These are phyloP conservation scores for Drosophila dunni DNA, from an alignment of 1,140 invertebrate species.

Conservation along the genomic window DNA sequence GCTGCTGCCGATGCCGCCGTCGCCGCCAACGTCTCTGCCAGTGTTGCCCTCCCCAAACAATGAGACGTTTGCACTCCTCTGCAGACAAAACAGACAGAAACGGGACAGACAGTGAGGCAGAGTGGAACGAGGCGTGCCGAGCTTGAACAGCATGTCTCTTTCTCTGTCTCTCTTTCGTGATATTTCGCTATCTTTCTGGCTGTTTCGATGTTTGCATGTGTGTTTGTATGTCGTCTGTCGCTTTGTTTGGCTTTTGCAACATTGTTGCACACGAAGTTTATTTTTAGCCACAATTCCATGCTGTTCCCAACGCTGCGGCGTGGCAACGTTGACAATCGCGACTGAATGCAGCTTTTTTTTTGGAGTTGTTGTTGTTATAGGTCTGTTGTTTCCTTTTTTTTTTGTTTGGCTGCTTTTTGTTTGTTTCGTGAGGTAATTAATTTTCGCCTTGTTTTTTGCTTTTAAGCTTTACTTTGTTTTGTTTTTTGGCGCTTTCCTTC, in stretches of 20 bases:
- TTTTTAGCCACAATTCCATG: slow-evolving; percentile 76
- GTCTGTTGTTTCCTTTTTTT: slow-evolving; percentile 36
- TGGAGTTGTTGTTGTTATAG: slow-evolving; percentile 22
- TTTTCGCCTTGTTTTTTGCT: slow-evolving; percentile 61
- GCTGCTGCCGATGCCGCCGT: slow-evolving; percentile 9
- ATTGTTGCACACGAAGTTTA: slow-evolving; percentile 75
- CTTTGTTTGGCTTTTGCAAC: slow-evolving; percentile 75
- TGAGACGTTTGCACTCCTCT: slow-evolving; percentile 64
- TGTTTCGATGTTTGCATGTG: slow-evolving; percentile 11
- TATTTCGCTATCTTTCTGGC: slow-evolving; percentile 21
- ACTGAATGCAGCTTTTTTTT: slow-evolving; percentile 33
- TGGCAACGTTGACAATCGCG: slow-evolving; percentile 59
- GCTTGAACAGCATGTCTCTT: slow-evolving; percentile 6
- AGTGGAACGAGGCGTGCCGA: slow-evolving; percentile 5
- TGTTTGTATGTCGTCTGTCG: slow-evolving; percentile 58
- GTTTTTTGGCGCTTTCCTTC: slow-evolving; percentile 8
- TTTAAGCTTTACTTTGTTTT: slow-evolving; percentile 70
- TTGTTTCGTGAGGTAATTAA: slow-evolving; percentile 74
- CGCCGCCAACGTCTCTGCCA: slow-evolving; percentile 27
- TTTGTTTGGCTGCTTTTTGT: slow-evolving; percentile 37
- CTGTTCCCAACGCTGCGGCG: slow-evolving; percentile 46
- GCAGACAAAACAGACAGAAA: slow-evolving; percentile 36
- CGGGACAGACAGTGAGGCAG: slow-evolving; percentile 40
- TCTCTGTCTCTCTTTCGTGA: slow-evolving; percentile 7
- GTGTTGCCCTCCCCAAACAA: slow-evolving; percentile 64